Conservation (phyloP, 2,797 vertebrate species). For the Thripadectes ignobilis region DNA sequence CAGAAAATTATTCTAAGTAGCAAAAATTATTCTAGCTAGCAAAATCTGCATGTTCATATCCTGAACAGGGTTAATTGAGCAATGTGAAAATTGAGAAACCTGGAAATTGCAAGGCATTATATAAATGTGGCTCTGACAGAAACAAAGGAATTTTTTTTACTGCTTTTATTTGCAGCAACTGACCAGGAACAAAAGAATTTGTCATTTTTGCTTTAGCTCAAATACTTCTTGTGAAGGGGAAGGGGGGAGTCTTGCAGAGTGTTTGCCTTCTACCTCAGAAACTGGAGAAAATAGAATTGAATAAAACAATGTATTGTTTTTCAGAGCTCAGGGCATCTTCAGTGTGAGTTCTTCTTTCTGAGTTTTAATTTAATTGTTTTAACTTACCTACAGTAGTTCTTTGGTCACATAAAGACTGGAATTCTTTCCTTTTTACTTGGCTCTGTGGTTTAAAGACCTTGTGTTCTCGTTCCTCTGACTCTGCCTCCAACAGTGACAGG, state of each 20-base stretch:
- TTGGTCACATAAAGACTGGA: background rate
- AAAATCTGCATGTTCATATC: background rate
- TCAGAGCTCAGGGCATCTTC: background rate
- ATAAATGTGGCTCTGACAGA: background rate
- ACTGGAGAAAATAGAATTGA: background rate
- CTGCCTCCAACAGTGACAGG: background rate
- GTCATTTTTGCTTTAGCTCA: background rate
- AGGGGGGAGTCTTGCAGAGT: background rate
- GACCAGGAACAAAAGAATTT: too few species aligned
- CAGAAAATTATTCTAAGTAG: background rate
- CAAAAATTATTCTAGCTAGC: background rate
- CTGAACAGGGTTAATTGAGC: background rate
- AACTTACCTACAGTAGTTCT: background rate
- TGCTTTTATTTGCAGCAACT: too few species aligned
- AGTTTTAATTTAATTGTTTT: background rate
- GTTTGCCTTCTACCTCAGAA: background rate
- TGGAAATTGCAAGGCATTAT: background rate
- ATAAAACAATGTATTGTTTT: background rate
- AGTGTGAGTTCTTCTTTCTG: background rate
- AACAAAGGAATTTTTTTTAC: background rate
- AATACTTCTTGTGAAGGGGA: background rate
- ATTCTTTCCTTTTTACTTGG: background rate
- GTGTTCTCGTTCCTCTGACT: background rate
- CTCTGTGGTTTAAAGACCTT: background rate
- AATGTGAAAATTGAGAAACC: background rate